phyloP scores from a whole-genome alignment of 37 sponge, comb jelly and placozoan genomes.

The Cliona cf. orientalis region DNA sequence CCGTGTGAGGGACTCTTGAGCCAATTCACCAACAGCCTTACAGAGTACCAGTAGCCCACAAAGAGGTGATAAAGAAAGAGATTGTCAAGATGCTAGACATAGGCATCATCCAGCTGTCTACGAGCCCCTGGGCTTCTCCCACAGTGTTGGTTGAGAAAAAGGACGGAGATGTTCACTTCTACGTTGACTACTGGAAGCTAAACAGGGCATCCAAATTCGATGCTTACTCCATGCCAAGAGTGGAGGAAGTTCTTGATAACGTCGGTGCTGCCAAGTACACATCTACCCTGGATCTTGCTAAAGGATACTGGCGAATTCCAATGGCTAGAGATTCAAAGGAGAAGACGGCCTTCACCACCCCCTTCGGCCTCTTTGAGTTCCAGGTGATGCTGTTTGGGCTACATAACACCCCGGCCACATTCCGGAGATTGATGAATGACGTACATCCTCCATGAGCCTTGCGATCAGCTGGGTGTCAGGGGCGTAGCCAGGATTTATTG shows the following conservation, averaged over 20 bases:
- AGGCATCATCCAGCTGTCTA: slow-evolving; percentile 49
- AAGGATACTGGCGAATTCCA: slow-evolving; percentile 75
- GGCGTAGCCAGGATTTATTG: too few relatives aligned
- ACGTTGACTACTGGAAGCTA: slow-evolving; percentile 50
- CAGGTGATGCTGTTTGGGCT: too few relatives aligned
- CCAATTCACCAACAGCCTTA: slow-evolving; percentile 36
- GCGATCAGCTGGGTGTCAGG: too few relatives aligned
- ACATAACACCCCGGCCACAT: too few relatives aligned
- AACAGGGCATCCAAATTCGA: slow-evolving; percentile 52
- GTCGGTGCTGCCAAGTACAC: slow-evolving; percentile 35
- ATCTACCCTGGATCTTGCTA: slow-evolving; percentile 61
- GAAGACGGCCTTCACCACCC: slow-evolving; percentile 57
- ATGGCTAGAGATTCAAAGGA: slow-evolving; percentile 18
- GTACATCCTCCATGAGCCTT: too few relatives aligned
- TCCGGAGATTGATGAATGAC: too few relatives aligned
- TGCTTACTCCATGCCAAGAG: slow-evolving; percentile 73
- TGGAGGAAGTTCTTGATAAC: slow-evolving; percentile 57
- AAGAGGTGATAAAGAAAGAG: slow-evolving; percentile 27
- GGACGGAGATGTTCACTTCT: slow-evolving; percentile 17
- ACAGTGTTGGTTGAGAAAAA: slow-evolving; percentile 40
- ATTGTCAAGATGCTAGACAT: slow-evolving; percentile 35
- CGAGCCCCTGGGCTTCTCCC: slow-evolving; percentile 63
- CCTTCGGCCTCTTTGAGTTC: slow-evolving; percentile 45
- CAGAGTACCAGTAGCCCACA: slow-evolving; percentile 34
- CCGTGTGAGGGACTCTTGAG: background rate